Evolutionary conservation across 2,888 invertebrate genomes (phyloP).

Genomic region (Oligia fasciuncula): DNA sequence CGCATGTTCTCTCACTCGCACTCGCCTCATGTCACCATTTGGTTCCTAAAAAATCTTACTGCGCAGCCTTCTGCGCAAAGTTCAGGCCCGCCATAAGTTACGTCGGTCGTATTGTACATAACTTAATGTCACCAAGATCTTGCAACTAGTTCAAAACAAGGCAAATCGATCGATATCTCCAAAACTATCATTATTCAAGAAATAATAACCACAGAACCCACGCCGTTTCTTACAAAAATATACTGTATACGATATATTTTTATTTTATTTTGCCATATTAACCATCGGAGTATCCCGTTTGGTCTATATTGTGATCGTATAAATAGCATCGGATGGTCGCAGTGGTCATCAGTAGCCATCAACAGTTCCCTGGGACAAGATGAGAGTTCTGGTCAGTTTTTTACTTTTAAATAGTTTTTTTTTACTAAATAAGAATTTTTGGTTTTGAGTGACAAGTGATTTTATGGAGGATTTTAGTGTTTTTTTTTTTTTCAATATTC

Average conservation of each 20-base stretch:
- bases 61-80: no score
- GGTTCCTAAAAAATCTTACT: no score
- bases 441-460: constrained; percentile 19
- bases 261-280: constrained; percentile 29
- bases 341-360: constrained; percentile 84
- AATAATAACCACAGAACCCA: constrained; percentile 45
- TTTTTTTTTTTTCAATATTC: not conserved
- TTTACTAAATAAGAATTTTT: no score
- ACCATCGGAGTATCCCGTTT: constrained; percentile 55
- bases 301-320: constrained; percentile 78
- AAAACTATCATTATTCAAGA: constrained; percentile 9
- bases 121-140: not conserved
- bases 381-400: constrained; percentile 87
- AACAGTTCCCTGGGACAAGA: constrained; percentile 76
- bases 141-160: not conserved
- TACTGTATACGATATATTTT: constrained; percentile 33
- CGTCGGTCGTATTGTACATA: no score
- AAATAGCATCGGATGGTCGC: constrained; percentile 76
- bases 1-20: no score
- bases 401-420: not conserved
- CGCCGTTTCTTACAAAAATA: not conserved
- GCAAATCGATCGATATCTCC: not conserved
- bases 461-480: not conserved
- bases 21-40: no score
- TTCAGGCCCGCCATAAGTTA: no score